Percentiles rank a stretch among this genome's conserved stretches.
Conservation (phyloP, 2,113 vertebrate species). For the Lamprotornis superbus region DNA sequence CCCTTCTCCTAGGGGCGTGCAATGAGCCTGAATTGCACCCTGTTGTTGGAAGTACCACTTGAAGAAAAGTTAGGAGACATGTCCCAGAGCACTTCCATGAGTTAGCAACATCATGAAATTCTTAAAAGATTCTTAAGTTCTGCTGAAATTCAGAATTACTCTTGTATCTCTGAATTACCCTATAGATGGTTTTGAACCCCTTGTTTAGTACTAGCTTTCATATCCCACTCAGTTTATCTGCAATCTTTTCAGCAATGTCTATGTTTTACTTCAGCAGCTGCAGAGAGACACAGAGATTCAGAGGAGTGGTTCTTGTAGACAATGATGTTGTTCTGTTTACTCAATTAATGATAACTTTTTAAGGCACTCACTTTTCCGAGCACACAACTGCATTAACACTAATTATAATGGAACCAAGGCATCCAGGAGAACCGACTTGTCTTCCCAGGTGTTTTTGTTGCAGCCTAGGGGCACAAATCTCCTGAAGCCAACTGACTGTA, state of each 20-base stretch:
- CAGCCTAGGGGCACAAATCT: background rate
- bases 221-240: background rate
- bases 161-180: background rate
- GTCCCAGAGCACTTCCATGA: background rate
- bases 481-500: background rate
- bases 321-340: background rate
- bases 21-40: fast-evolving
- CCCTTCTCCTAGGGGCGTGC: background rate
- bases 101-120: background rate
- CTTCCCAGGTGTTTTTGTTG: background rate
- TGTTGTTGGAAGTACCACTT: background rate
- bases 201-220: background rate
- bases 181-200: background rate
- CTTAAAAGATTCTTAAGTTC: background rate
- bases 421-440: background rate
- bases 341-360: background rate
- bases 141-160: background rate
- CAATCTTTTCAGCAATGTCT: background rate
- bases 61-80: background rate
- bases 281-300: background rate
- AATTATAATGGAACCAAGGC: background rate
- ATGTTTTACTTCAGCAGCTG: background rate
- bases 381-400: background rate
- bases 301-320: background rate
- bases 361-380: background rate